Conservation (phyloP, 2,888 invertebrate species). For the Odontomyia ornata region DNA sequence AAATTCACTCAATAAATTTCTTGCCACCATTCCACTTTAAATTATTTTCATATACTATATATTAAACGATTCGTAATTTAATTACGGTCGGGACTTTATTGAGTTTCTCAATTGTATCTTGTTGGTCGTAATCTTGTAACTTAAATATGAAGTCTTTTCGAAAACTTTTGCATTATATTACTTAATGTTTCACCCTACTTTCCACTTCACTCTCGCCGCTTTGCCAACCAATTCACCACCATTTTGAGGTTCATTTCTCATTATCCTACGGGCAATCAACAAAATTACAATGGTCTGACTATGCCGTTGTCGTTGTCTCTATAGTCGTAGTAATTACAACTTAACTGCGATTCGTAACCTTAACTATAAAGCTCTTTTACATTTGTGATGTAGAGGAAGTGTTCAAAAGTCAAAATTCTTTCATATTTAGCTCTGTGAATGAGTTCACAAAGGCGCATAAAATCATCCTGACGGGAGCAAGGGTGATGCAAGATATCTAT, state of each 20-base stretch:
- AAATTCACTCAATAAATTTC: background rate
- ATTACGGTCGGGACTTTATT: background rate
- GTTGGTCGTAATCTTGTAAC: background rate
- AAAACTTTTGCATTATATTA: background rate
- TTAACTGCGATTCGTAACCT: background rate
- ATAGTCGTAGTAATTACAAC: too few relatives aligned
- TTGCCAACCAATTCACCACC: background rate
- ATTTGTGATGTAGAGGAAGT: background rate
- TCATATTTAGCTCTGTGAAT: background rate
- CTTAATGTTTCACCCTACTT: background rate
- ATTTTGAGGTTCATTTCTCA: constrained; percentile 26
- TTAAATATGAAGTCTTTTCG: background rate
- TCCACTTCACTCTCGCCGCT: background rate
- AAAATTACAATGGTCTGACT: constrained; percentile 10
- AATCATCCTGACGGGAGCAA: background rate
- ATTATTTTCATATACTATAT: background rate
- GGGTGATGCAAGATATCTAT: background rate
- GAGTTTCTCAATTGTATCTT: background rate
- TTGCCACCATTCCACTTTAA: background rate
- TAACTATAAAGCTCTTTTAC: background rate
- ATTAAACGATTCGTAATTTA: constrained; percentile 1
- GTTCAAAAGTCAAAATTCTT: background rate
- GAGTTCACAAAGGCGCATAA: background rate
- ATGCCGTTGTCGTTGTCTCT: background rate
- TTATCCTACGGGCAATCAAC: constrained; percentile 24